These are phyloP conservation scores for Microplitis mediator DNA, from an alignment of 1,140 invertebrate species.

Conservation along the genomic window DNA sequence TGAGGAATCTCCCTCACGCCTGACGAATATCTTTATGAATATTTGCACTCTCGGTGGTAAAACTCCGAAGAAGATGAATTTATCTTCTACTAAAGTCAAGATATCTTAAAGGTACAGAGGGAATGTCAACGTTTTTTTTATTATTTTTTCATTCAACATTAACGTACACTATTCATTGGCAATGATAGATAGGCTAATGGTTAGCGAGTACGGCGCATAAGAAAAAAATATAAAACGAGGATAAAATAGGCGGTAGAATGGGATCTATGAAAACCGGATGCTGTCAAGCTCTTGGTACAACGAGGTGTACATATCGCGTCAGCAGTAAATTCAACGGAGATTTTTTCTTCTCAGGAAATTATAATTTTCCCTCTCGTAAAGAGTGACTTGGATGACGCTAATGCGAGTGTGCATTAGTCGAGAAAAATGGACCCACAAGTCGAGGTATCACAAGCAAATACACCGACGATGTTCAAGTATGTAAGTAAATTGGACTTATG, in stretches of 20 bases:
- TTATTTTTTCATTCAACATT: too few relatives aligned
- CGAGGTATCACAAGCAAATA: not conserved
- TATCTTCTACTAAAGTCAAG: not conserved
- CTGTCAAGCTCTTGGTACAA: not conserved
- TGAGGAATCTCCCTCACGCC: not conserved
- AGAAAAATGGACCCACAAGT: constrained; percentile 50
- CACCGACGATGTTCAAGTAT: not conserved
- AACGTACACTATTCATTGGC: not conserved
- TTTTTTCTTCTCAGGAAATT: constrained; percentile 50
- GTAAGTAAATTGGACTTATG: constrained; percentile 5
- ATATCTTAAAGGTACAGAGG: not conserved
- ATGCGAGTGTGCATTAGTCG: constrained; percentile 57
- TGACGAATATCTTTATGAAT: constrained; percentile 7
- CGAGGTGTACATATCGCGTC: constrained; percentile 42
- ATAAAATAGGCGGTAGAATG: too few relatives aligned
- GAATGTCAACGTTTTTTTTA: not conserved
- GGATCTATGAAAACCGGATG: not conserved
- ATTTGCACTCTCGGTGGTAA: not conserved
- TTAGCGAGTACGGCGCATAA: not conserved
- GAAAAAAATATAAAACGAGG: not conserved
- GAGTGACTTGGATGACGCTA: constrained; percentile 51
- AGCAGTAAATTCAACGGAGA: constrained; percentile 50
- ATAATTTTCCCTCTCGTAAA: constrained; percentile 57
- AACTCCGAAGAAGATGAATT: constrained; percentile 5
- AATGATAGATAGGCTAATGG: constrained; percentile 17